A percentile compares a stretch with the other conserved stretches of the same genome.
These are phyloP conservation scores for Channallabes apus DNA, from an alignment of 2,797 vertebrate species.

Conservation along the genomic window DNA sequence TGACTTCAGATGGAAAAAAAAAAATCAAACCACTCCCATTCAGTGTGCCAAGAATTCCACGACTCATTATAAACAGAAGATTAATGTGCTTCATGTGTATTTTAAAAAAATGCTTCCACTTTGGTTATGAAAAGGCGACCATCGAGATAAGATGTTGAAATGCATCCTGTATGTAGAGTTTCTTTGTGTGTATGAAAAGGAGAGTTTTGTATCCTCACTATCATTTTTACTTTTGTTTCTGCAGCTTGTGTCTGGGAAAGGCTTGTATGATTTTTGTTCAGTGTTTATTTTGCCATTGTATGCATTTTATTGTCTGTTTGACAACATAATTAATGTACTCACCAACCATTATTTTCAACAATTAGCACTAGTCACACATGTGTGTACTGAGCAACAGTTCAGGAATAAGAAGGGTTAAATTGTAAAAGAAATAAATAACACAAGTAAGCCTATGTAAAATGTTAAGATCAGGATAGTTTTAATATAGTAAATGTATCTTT, in stretches of 20 bases:
- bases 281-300: neutral
- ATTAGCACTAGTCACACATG: neutral
- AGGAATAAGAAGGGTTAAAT: neutral
- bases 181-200: too few species aligned
- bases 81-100: neutral
- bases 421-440: neutral
- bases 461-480: neutral
- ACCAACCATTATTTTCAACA: neutral
- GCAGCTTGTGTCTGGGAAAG: neutral
- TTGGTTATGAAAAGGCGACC: neutral
- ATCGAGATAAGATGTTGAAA: too few species aligned
- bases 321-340: neutral
- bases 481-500: neutral
- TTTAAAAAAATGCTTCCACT: neutral
- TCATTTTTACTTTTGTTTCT: slow-evolving; percentile 2
- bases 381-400: neutral
- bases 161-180: too few species aligned
- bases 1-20: too few species aligned
- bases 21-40: neutral
- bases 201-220: neutral
- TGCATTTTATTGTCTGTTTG: neutral
- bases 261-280: neutral
- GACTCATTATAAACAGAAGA: neutral
- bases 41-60: neutral
- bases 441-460: neutral